These are phyloP conservation scores for Archips crataeganus DNA, from an alignment of 2,888 invertebrate genomes.

Conservation along the genomic window DNA sequence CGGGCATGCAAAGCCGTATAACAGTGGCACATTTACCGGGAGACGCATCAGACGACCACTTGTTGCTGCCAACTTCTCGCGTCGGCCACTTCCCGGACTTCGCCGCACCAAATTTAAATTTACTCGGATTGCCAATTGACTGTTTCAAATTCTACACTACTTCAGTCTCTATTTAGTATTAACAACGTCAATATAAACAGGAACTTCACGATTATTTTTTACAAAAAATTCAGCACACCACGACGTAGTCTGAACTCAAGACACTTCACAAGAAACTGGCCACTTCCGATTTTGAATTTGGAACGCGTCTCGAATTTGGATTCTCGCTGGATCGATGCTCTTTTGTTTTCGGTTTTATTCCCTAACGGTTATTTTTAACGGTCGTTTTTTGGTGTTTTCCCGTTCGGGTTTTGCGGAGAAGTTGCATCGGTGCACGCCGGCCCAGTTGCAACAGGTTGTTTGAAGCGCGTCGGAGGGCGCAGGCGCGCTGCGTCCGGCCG, in stretches of 20 bases:
- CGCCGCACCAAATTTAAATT: conserved; percentile 49
- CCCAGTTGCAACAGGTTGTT: conserved; percentile 84
- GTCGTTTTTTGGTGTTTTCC: conserved; percentile 59
- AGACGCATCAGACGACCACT: conserved; percentile 81
- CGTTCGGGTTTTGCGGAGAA: conserved; percentile 68
- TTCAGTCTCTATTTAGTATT: conserved; percentile 1
- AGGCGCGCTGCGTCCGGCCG: conserved; percentile 65
- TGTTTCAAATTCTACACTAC: conserved; percentile 13
- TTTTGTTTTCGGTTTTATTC: conserved; percentile 35
- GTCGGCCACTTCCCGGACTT: conserved; percentile 61
- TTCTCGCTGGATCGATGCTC: conserved; percentile 35
- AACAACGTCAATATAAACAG: background rate
- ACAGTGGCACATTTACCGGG: conserved; percentile 82
- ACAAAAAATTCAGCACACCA: conserved; percentile 2
- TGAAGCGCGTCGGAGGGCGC: conserved; percentile 68
- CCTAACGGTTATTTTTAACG: conserved; percentile 10
- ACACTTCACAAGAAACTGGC: conserved; percentile 22
- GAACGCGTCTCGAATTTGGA: conserved; percentile 46
- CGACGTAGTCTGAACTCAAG: conserved; percentile 9
- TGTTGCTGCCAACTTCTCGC: conserved; percentile 78
- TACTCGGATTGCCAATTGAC: conserved; percentile 50
- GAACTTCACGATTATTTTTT: background rate
- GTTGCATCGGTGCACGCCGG: conserved; percentile 83
- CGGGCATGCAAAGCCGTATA: conserved; percentile 81
- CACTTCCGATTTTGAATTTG: conserved; percentile 48